These are phyloP conservation scores for Drosophila phalerata DNA, from an alignment of 2,888 invertebrate genomes.

Conservation along the genomic window DNA sequence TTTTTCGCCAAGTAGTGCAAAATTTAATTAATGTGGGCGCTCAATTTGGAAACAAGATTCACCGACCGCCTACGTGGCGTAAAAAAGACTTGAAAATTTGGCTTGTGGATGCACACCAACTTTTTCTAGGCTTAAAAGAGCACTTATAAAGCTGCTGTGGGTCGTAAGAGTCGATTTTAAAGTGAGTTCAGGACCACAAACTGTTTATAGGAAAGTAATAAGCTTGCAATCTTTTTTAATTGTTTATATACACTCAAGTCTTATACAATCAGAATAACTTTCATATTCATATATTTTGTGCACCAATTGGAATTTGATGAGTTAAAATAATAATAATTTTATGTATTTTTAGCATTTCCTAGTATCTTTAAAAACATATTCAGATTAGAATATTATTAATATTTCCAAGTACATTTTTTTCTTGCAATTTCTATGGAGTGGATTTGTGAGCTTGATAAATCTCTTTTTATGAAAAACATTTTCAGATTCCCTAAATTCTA, in stretches of 20 bases:
- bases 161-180: slow-evolving; percentile 37
- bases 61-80: slow-evolving; percentile 32
- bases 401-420: too few species aligned
- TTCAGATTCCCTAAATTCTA: too few species aligned
- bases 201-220: neutral
- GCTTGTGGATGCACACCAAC: slow-evolving; percentile 24
- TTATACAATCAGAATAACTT: too few species aligned
- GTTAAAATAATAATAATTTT: too few species aligned
- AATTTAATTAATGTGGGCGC: slow-evolving; percentile 50
- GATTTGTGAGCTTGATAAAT: too few species aligned
- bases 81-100: slow-evolving; percentile 43
- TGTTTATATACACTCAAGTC: neutral
- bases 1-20: slow-evolving; percentile 24
- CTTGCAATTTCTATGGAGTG: too few species aligned
- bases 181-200: slow-evolving; percentile 14
- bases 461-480: too few species aligned
- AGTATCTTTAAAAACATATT: too few species aligned
- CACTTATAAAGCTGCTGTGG: slow-evolving; percentile 48
- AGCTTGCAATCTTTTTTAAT: slow-evolving; percentile 6
- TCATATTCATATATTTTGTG: too few species aligned
- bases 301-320: too few species aligned
- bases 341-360: too few species aligned
- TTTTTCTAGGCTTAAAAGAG: slow-evolving; percentile 24
- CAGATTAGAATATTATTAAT: too few species aligned
- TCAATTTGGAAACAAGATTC: slow-evolving; percentile 30